A percentile compares a stretch with the other conserved stretches of the same genome.
phyloP scores from a whole-genome alignment of 2,797 vertebrate species.

The Alosa sapidissima region DNA sequence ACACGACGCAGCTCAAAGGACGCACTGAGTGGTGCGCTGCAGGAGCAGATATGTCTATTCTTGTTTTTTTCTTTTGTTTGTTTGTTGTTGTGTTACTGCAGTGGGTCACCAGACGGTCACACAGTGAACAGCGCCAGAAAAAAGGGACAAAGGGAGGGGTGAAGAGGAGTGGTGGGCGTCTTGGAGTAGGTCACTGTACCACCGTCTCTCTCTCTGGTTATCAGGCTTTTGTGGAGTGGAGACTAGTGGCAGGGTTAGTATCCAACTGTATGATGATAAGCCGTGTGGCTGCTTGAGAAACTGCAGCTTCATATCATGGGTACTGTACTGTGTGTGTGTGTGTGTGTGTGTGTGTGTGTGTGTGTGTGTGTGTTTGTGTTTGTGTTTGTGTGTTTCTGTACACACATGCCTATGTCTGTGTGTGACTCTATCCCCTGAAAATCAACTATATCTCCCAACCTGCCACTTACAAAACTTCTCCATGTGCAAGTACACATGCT shows the following conservation, averaged over 20 bases:
- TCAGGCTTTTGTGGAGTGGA: not conserved
- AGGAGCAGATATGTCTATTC: not conserved
- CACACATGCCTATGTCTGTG: slow-evolving; percentile 28
- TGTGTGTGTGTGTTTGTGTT: slow-evolving; percentile 31
- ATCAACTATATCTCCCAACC: no score
- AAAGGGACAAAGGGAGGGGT: not conserved
- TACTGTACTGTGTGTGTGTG: not conserved
- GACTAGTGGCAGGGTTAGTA: not conserved
- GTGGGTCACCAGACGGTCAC: not conserved
- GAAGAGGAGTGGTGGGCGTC: not conserved
- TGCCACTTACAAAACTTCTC: not conserved
- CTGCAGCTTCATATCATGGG: not conserved
- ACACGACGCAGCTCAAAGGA: not conserved
- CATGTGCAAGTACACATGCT: not conserved
- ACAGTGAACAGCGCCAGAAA: not conserved
- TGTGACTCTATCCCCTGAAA: slow-evolving; percentile 4
- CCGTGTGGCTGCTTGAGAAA: not conserved
- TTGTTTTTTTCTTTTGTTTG: not conserved
- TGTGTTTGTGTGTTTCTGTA: slow-evolving; percentile 21
- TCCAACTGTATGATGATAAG: not conserved
- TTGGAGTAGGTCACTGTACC: not conserved
- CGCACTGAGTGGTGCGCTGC: not conserved
- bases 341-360: slow-evolving; percentile 19
- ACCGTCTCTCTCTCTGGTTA: not conserved
- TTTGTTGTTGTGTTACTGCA: not conserved